These are phyloP conservation scores for Callospermophilus lateralis DNA, from an alignment of 2,113 vertebrate genomes.

Conservation along the genomic window DNA sequence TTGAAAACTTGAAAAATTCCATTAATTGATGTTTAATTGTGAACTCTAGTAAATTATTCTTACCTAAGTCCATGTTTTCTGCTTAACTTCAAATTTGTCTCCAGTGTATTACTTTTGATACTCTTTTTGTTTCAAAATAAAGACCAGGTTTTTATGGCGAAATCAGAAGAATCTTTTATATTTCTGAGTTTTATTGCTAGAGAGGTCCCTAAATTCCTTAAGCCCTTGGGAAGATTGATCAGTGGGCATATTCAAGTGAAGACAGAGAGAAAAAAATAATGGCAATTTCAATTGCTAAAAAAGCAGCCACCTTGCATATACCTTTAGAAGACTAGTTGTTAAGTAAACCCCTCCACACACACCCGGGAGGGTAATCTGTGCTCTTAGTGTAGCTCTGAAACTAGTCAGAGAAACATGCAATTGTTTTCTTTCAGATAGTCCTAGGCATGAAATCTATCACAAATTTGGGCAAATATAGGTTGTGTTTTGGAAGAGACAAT, in stretches of 20 bases:
- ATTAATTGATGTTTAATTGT: slow-evolving; percentile 3
- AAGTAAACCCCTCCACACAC: neutral
- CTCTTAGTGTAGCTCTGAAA: neutral
- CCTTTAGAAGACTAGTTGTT: slow-evolving; percentile 79
- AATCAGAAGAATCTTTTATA: slow-evolving; percentile 79
- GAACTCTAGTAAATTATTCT: slow-evolving; percentile 38
- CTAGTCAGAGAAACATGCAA: neutral
- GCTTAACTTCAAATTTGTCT: neutral
- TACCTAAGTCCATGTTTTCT: neutral
- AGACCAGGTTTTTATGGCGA: slow-evolving; percentile 54
- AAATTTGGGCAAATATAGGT: slow-evolving; percentile 69
- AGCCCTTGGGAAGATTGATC: slow-evolving; percentile 68
- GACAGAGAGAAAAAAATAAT: slow-evolving; percentile 74
- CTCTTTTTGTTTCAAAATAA: slow-evolving; percentile 72
- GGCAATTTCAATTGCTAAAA: slow-evolving; percentile 64
- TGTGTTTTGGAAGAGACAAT: slow-evolving; percentile 66
- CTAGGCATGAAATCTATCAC: slow-evolving; percentile 71
- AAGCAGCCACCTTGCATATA: slow-evolving; percentile 75
- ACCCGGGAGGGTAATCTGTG: neutral
- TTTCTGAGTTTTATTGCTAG: slow-evolving; percentile 79
- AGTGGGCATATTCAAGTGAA: slow-evolving; percentile 73
- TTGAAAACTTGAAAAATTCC: neutral
- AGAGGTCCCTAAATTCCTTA: slow-evolving; percentile 66
- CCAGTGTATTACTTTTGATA: neutral
- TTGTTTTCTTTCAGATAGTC: slow-evolving; percentile 21